These are phyloP conservation scores for Setipinna tenuifilis DNA, from an alignment of 2,797 vertebrate species.

Conservation along the genomic window DNA sequence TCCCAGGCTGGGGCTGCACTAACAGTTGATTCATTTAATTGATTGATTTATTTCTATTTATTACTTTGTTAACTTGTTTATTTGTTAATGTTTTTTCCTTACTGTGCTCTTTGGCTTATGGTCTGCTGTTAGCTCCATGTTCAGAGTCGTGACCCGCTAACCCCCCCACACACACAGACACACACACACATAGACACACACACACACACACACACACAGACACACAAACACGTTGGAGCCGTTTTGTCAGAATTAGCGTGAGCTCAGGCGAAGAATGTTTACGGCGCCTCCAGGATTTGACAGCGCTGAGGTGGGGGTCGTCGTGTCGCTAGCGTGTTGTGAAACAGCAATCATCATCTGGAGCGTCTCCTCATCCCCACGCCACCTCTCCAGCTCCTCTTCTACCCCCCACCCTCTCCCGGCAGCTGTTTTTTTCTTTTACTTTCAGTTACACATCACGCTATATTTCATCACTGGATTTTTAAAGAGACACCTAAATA, in stretches of 20 bases:
- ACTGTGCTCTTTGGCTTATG: too few species aligned
- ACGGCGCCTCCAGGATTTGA: not conserved
- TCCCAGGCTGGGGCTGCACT: not conserved
- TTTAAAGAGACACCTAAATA: not conserved
- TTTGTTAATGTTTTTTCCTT: too few species aligned
- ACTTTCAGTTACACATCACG: not conserved
- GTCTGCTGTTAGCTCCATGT: too few species aligned
- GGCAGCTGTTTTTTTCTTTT: not conserved
- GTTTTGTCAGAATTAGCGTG: not conserved
- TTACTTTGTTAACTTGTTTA: too few species aligned
- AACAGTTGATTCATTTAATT: too few species aligned
- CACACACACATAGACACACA: too few species aligned
- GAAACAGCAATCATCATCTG: slow-evolving; percentile 3
- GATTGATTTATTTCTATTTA: too few species aligned
- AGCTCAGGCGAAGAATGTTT: not conserved
- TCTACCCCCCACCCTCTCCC: not conserved
- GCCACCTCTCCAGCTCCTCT: not conserved
- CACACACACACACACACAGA: too few species aligned
- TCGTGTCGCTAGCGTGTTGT: not conserved
- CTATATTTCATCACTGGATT: not conserved
- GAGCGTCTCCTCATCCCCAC: not conserved
- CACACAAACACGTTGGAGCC: not conserved
- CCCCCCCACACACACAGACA: too few species aligned
- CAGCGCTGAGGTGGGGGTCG: not conserved
- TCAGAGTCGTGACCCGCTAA: too few species aligned